phyloP scores from a whole-genome alignment of 2,888 invertebrate genomes.

The Acanthosepion esculentum region DNA sequence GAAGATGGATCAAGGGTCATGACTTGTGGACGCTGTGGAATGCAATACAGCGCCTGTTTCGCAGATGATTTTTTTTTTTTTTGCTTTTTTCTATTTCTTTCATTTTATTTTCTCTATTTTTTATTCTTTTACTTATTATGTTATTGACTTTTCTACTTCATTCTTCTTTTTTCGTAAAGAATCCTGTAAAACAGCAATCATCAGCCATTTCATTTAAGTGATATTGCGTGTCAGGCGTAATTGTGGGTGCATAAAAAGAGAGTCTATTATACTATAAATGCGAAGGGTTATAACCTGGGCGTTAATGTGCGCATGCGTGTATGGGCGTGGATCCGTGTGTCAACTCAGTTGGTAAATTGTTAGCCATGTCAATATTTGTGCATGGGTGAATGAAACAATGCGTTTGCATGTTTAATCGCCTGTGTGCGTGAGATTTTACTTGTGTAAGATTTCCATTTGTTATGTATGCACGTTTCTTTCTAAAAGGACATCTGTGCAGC shows the following conservation, averaged over 20 bases:
- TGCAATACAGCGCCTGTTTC: background rate
- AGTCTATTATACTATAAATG: background rate
- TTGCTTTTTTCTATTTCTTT: background rate
- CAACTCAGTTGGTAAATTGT: background rate
- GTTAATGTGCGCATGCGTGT: background rate
- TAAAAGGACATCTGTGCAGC: background rate
- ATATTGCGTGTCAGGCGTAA: conserved; percentile 25
- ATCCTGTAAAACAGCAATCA: background rate
- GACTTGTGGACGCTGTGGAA: conserved; percentile 23
- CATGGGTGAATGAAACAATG: background rate
- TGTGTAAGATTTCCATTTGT: background rate
- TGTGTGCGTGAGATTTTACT: background rate
- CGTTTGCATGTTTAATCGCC: background rate
- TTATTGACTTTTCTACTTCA: background rate
- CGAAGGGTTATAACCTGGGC: background rate
- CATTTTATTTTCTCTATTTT: background rate
- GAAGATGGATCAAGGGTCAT: conserved; percentile 22
- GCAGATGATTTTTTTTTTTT: background rate
- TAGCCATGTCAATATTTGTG: background rate
- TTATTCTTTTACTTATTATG: background rate
- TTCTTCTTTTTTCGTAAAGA: background rate
- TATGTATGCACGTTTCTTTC: background rate
- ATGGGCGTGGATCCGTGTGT: background rate
- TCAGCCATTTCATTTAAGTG: conserved; percentile 15
- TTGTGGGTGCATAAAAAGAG: background rate